phyloP scores from a whole-genome alignment of 2,888 invertebrate genomes.

The Eupelmus urozonus region DNA sequence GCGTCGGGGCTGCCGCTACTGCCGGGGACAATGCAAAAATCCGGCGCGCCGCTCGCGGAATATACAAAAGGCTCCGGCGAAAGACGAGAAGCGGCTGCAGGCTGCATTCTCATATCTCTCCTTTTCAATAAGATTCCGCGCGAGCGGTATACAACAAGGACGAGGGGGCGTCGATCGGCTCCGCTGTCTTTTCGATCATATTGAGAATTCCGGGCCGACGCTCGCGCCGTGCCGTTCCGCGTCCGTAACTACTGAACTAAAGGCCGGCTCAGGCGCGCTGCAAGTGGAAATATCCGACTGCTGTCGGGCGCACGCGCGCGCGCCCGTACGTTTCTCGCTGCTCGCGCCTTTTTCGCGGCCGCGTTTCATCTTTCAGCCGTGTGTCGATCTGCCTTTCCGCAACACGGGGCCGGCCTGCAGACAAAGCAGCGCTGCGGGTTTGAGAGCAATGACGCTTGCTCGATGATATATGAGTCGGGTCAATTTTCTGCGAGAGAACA shows the following conservation, averaged over 20 bases:
- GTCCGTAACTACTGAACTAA: conserved; percentile 20
- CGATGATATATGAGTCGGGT: no score
- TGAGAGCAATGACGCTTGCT: no score
- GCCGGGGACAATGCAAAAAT: conserved; percentile 32
- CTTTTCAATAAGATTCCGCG: conserved; percentile 69
- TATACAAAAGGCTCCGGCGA: conserved; percentile 23
- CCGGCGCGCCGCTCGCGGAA: neutral
- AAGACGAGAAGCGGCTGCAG: no score
- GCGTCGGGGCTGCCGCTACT: neutral
- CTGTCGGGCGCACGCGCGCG: conserved; percentile 20
- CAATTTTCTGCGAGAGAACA: no score
- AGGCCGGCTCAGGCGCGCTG: neutral
- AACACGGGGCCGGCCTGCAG: no score
- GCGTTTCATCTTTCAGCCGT: no score
- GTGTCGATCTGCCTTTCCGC: no score
- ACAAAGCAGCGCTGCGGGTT: no score
- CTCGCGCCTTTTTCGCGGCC: no score
- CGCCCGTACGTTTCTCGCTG: no score
- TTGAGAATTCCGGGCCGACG: conserved; percentile 63
- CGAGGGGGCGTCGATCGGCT: conserved; percentile 54
- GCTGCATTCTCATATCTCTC: conserved; percentile 54
- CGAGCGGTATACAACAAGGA: conserved; percentile 62
- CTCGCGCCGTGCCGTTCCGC: neutral
- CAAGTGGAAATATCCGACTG: conserved; percentile 47
- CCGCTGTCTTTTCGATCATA: conserved; percentile 66